phyloP scores from a whole-genome alignment of 2,113 vertebrate genomes.

The Marcusenius ussheri region DNA sequence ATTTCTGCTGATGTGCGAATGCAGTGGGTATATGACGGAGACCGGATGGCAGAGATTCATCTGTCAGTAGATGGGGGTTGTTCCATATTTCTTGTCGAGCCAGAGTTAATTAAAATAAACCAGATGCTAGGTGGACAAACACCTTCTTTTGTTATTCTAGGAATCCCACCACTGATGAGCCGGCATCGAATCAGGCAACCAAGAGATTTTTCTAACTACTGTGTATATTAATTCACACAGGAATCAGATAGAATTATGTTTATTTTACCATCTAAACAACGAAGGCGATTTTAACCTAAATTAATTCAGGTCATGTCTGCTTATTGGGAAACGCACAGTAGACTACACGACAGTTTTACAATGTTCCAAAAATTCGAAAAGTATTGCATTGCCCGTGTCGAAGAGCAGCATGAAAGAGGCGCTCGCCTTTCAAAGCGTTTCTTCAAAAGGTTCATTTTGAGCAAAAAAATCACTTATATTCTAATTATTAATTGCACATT shows the following conservation, averaged over 20 bases:
- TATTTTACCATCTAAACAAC: not conserved
- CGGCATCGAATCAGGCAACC: not conserved
- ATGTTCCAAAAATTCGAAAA: not conserved
- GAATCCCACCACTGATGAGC: constrained; percentile 16
- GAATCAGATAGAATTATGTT: not conserved
- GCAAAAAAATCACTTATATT: not conserved
- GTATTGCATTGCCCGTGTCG: not conserved
- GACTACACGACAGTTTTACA: not conserved
- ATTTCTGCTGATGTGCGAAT: constrained; percentile 43
- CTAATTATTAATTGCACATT: not conserved
- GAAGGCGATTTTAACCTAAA: not conserved
- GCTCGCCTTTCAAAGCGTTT: not conserved
- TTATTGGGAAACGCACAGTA: not conserved
- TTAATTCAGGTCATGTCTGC: not conserved
- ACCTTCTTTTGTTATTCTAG: constrained; percentile 48
- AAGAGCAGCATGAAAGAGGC: not conserved
- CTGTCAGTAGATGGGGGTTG: constrained; percentile 73
- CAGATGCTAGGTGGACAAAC: constrained; percentile 48
- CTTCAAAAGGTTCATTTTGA: not conserved
- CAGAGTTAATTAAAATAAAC: constrained; percentile 78
- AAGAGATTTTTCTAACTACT: not conserved
- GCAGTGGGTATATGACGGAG: constrained; percentile 35
- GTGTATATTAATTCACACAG: not conserved
- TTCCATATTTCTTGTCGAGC: constrained; percentile 61
- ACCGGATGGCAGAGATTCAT: constrained; percentile 49